Base-by-base conservation (phyloP, 2,888 invertebrate genomes). In the Cryptocephalus primarius region DNA sequence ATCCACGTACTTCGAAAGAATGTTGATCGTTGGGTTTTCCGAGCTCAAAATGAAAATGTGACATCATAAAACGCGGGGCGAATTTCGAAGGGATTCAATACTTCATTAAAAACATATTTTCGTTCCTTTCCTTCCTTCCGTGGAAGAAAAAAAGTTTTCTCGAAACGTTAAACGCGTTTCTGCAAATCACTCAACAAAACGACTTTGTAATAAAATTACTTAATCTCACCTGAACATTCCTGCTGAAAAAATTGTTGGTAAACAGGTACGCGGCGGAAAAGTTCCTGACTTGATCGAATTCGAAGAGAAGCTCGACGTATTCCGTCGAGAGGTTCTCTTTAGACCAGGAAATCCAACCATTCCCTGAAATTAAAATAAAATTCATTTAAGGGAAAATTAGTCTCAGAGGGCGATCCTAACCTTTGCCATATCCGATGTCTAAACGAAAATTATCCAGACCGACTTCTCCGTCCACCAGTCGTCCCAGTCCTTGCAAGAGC, bases 311-410 rank as follows among this genome's bases (percentile, higher is more conserved):
- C 61, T 83, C 82, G 22, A 87, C 72, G 59, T 73, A 80, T 51
- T 73, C 70, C 51, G 70, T 66, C 10, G 70, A 65, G 47, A 74
- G 71, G 2, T 72, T 72, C 53, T 79, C 77, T 53, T 79, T 78
- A 65, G 75, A 76, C 86, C 86, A 87, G 8, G 83, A 85, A 8
- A 86, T 75, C 87, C 87, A 87, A 49, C 83, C 83, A 55, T 81
- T 80, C 47, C 82, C 82, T 77, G 67, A 59, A 57, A 50, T 38
- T n/a, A n/a, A n/a, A n/a, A n/a, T n/a, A n/a, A 14, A 47, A 41
- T 44, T 44, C 42, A n/a, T n/a, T n/a, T n/a, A n/a, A n/a, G n/a
- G n/a, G 51, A 53, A 39, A 54, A 22, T 22, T 22, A 22, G 6
- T 22, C 6, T 22, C 2, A 22, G 22, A 6, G 6, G 22, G 6